Evolutionary conservation across 2,113 vertebrate species (phyloP).

Genomic region (Donacobius atricapilla): DNA sequence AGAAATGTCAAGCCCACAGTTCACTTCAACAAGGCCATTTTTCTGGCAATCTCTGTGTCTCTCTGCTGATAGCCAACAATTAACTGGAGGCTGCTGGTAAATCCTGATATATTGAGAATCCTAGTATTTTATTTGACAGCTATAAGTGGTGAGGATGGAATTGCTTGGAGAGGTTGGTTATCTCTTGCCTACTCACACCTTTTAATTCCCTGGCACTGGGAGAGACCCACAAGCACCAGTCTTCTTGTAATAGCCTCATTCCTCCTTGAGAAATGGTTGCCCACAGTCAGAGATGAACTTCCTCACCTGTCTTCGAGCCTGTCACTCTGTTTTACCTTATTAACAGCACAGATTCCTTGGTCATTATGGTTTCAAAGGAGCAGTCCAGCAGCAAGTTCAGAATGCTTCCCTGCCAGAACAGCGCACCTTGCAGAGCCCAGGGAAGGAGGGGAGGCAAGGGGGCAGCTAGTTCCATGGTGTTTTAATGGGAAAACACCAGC

Average conservation of each 20-base stretch:
- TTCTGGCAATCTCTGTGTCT: background rate
- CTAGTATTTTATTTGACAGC: background rate
- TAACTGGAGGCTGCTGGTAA: background rate
- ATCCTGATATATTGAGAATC: background rate
- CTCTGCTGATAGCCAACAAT: background rate
- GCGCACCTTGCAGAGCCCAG: background rate
- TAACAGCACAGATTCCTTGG: background rate
- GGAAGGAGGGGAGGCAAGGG: background rate
- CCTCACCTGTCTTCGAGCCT: background rate
- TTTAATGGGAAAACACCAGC: background rate
- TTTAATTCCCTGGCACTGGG: background rate
- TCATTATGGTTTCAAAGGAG: background rate
- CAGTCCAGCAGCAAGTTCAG: background rate
- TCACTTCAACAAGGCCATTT: background rate
- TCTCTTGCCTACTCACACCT: background rate
- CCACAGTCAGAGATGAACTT: accelerated
- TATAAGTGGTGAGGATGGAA: background rate
- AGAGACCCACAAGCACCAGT: background rate
- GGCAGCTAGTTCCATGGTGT: background rate
- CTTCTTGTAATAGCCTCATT: background rate
- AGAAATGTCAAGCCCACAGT: no score
- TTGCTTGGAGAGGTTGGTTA: background rate
- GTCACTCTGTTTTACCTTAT: background rate
- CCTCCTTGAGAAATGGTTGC: background rate
- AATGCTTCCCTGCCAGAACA: background rate